Evolutionary conservation across 2,113 vertebrate genomes (phyloP).

Genomic region (Periophthalmodon schlosseri): DNA sequence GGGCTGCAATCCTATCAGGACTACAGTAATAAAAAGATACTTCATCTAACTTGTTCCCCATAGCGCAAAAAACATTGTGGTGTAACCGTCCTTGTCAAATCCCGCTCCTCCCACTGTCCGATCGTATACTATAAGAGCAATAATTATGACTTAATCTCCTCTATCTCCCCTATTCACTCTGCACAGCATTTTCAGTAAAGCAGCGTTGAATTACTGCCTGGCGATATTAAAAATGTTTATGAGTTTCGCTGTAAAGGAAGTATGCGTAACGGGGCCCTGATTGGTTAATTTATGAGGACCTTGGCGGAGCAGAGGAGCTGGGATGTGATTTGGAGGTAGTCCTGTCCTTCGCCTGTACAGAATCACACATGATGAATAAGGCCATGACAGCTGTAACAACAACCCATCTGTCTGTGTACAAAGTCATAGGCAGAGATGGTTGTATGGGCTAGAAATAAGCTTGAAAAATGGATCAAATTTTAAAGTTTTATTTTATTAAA

Average conservation of each 20-base stretch:
- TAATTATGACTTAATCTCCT: constrained; percentile 67
- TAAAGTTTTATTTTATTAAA: not conserved
- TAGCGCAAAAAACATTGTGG: constrained; percentile 33
- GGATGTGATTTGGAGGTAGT: constrained; percentile 16
- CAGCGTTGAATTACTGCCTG: constrained; percentile 27
- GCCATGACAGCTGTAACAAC: constrained; percentile 40
- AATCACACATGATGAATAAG: constrained; percentile 64
- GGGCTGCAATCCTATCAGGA: constrained; percentile 59
- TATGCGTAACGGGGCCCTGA: constrained; percentile 47
- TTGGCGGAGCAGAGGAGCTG: constrained; percentile 48
- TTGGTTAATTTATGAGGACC: constrained; percentile 62
- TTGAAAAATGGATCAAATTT: not conserved
- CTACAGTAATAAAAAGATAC: constrained; percentile 64
- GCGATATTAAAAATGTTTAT: constrained; percentile 54
- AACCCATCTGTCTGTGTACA: constrained; percentile 59
- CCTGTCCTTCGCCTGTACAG: constrained; percentile 50
- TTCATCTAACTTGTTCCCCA: constrained; percentile 64
- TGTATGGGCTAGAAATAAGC: not conserved
- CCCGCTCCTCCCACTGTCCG: constrained; percentile 27
- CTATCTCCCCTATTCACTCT: constrained; percentile 45
- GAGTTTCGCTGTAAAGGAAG: constrained; percentile 47
- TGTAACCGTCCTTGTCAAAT: constrained; percentile 62
- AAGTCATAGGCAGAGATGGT: constrained; percentile 45
- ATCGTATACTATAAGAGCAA: constrained; percentile 53
- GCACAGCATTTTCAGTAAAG: constrained; percentile 44